Evolutionary conservation across 2,113 vertebrate genomes (phyloP).

Genomic region (Erythrolamprus reginae): DNA sequence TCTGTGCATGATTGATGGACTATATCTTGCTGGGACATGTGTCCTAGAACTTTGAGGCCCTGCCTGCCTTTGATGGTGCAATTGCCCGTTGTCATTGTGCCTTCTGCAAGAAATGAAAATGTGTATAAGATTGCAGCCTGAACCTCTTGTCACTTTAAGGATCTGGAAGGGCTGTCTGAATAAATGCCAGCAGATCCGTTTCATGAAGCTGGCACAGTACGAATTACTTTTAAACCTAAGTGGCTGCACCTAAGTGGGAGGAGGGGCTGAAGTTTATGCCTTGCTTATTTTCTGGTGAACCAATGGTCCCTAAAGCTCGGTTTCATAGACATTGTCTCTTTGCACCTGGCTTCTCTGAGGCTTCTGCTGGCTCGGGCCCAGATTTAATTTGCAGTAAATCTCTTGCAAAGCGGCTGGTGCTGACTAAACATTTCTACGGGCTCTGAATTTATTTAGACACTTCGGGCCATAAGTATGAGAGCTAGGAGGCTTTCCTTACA

Average conservation of each 20-base stretch:
- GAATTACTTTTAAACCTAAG: not conserved
- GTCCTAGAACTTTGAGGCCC: not conserved
- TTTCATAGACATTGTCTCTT: not conserved
- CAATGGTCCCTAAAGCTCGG: not conserved
- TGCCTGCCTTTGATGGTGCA: not conserved
- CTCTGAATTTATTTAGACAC: constrained; percentile 34
- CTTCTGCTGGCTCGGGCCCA: not conserved
- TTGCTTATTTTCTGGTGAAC: not conserved
- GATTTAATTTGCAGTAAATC: constrained; percentile 58
- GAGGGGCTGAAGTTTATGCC: not conserved
- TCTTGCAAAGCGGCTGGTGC: constrained; percentile 27
- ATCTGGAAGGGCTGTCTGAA: not conserved
- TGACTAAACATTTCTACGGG: constrained; percentile 34
- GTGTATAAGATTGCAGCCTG: not conserved
- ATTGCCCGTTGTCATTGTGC: not conserved
- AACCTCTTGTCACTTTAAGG: not conserved
- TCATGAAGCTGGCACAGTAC: not conserved
- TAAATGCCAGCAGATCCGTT: not conserved
- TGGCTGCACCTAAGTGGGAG: not conserved
- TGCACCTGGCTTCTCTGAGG: not conserved
- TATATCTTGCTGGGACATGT: not conserved
- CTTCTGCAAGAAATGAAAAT: not conserved
- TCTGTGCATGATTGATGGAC: not conserved
- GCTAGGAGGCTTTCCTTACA: not conserved
- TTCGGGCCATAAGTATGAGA: constrained; percentile 16